Evolutionary conservation across 2,888 invertebrate genomes (phyloP).

Genomic region (Ectemnius continuus): DNA sequence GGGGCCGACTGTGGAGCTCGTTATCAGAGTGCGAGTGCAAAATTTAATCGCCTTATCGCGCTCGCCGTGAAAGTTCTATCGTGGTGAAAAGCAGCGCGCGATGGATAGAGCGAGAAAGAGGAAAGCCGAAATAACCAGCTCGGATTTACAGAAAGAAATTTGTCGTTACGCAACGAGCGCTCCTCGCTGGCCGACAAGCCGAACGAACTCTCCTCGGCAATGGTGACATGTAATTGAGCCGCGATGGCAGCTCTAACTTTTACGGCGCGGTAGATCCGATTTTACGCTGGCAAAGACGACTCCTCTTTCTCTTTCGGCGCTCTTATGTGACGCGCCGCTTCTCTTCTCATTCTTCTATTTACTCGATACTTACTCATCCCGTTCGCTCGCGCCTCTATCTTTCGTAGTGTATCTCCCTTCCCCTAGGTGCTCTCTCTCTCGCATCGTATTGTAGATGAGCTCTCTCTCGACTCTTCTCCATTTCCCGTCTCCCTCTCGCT

Average conservation of each 20-base stretch:
- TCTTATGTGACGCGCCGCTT: conserved; percentile 39
- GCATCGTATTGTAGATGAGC: no score
- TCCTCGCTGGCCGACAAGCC: not conserved
- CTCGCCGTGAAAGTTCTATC: conserved; percentile 6
- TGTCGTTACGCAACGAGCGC: not conserved
- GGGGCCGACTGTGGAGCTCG: not conserved
- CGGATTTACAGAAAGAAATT: not conserved
- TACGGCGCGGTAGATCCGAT: not conserved
- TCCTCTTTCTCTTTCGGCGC: not conserved
- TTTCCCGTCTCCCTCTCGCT: conserved; percentile 7
- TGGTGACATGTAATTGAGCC: conserved; percentile 2
- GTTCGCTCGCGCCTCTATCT: conserved; percentile 4
- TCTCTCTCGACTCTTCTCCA: not conserved
- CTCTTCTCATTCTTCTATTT: conserved; percentile 50
- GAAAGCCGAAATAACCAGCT: not conserved
- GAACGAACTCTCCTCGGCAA: not conserved
- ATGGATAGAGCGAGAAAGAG: not conserved
- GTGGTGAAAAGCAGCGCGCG: not conserved
- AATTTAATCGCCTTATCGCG: conserved; percentile 8
- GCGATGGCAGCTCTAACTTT: not conserved
- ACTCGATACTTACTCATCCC: conserved; percentile 50
- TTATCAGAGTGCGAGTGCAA: conserved; percentile 5
- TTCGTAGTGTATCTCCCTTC: conserved; percentile 29
- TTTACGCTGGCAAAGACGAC: not conserved
- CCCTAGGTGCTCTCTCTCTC: conserved; percentile 3